Evolutionary conservation across 2,797 vertebrate genomes (phyloP).

Genomic region (Leptodactylus fallax): DNA sequence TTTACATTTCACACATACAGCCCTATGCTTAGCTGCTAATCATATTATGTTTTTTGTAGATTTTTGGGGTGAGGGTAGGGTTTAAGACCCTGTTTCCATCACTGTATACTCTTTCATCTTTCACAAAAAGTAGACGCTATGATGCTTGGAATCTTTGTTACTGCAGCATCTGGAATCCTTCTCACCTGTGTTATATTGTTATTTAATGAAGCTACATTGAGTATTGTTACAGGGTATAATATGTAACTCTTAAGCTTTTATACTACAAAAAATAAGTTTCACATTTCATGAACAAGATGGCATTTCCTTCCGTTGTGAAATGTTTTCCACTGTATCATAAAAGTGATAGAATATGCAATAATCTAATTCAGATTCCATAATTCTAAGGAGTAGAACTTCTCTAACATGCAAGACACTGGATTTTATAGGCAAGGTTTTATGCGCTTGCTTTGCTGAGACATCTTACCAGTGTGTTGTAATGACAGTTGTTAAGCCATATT

Average conservation of each 20-base stretch:
- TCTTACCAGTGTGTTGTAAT: conserved; percentile 20
- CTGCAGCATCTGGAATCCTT: background rate
- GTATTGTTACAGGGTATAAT: background rate
- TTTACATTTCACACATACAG: too few relatives aligned
- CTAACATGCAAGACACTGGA: background rate
- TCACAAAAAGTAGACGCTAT: background rate
- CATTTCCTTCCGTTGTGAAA: background rate
- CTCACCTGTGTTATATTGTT: background rate
- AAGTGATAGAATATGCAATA: background rate
- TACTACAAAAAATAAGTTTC: background rate
- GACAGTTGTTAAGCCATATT: conserved; percentile 24
- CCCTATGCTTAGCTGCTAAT: background rate
- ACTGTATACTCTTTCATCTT: too few relatives aligned
- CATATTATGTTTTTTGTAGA: background rate
- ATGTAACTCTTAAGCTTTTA: background rate
- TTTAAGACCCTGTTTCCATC: too few relatives aligned
- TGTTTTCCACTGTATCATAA: background rate
- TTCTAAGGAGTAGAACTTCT: background rate
- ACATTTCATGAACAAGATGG: background rate
- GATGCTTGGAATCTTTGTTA: background rate
- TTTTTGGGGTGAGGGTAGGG: background rate
- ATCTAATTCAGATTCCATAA: background rate
- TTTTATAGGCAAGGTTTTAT: conserved; percentile 8
- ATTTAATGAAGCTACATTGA: background rate
- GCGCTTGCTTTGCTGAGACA: background rate